Evolutionary conservation across 2,888 invertebrate species (phyloP), one percentile per base, ranked within the genome.

Genomic region (Lepeophtheirus nordmannii): DNA sequence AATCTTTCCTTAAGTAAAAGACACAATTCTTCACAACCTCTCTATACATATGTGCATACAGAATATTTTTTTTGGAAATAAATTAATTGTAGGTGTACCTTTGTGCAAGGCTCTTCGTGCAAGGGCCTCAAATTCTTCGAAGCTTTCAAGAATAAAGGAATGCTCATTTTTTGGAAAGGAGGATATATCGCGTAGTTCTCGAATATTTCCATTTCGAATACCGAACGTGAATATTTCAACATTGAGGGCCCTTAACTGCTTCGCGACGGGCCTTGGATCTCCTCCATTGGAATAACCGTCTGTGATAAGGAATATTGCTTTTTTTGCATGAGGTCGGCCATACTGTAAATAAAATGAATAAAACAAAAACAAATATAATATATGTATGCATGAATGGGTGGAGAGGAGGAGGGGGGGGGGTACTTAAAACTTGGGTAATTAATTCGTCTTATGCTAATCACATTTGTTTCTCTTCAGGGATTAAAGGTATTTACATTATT

Each of bases 51-150:
- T n/a, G n/a, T n/a, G n/a, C n/a, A n/a, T n/a, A n/a, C n/a, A n/a
- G n/a, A n/a, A n/a, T n/a, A n/a, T n/a, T n/a, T n/a, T n/a, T n/a
- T n/a, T n/a, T n/a, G n/a, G n/a, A n/a, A n/a, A n/a, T n/a, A n/a
- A n/a, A n/a, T n/a, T n/a, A n/a, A 5, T 30, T 30, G 2, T 30
- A 5, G 2, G 30, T 30, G 2, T 70, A 82, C 84, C 84, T 73
- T 82, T 80, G 72, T 84, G 83, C 10, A 85, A 73, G 1, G 85
- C 85, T 70, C 82, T 76, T 68, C 84, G 75, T 1, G 84, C 84
- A 41, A 85, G 74, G 23, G 82, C 82, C 73, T 84, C 84, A 72
- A 85, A 85, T 72, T 85, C 82, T 60, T 80, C 78, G 73, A 84
- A 85, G 70, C 82, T 83, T 69, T 83, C 82, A 67, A 85, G 74